Base-by-base conservation (phyloP, 1,140 invertebrate genomes). In the Aplysia californica region DNA sequence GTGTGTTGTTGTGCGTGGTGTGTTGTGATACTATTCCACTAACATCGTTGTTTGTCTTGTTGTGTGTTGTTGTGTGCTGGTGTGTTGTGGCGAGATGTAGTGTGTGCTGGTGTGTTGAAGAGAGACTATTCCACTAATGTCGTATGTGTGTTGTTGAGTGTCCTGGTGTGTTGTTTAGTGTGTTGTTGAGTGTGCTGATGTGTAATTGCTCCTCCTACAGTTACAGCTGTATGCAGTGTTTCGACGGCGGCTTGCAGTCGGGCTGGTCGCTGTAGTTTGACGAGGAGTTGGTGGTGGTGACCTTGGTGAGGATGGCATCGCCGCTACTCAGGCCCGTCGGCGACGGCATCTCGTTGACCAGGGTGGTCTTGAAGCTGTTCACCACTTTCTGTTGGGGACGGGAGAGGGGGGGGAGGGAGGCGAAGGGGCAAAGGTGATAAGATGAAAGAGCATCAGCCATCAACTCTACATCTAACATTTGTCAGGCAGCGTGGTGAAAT, bases 351-450 rank as follows among this genome's bases (percentile, higher is more conserved):
- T 75, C 72, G 1, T 31, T 4, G 10, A 65, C 58, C 39, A 75
- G 33, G 26, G 29, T 44, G 3, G 72, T 5, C 29, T 59, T 10
- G 31, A 75, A 65, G 41, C 72, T 75, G 72, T 75, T 64, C 6
- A 50, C 33, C 41, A 75, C 64, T 75, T 75, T 75, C 72, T 75
- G 59, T 29, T 55, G 20, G 61, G 29, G 61, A 4, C 6, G 29
- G n/a, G 58, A 29, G 6, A 61, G 10, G 58, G 29, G 58, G 58
- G 23, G 6, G 6, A n/a, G n/a, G n/a, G n/a, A n/a, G n/a, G n/a
- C n/a, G n/a, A n/a, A n/a, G n/a, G n/a, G n/a, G n/a, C n/a, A 26
- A 20, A 6, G 29, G 6, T 15, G 10, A 61, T 61, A 20, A 15
- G 6, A 26, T 29, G 5, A 61, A 6, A n/a, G 20, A 61, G 6